Conservation (phyloP, 2,113 vertebrate species). For the Pipa parva region DNA sequence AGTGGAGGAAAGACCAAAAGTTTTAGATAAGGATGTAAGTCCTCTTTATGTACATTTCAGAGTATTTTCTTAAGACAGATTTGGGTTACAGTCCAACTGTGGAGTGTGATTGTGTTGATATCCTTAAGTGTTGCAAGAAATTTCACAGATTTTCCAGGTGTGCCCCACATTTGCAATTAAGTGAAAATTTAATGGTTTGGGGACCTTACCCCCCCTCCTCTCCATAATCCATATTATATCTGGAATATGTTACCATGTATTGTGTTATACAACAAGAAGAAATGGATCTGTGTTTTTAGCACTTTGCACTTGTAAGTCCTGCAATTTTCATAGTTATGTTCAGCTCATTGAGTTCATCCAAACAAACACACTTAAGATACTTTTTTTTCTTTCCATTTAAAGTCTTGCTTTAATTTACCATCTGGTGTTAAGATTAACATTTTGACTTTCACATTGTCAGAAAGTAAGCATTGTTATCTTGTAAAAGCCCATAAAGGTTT, state of each 20-base stretch:
- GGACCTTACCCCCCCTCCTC: constrained; percentile 50
- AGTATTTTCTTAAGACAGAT: constrained; percentile 8
- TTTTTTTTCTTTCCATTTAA: constrained; percentile 29
- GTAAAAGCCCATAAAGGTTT: constrained; percentile 9
- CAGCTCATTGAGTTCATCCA: constrained; percentile 8
- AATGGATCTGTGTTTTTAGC: constrained; percentile 50
- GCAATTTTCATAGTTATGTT: constrained; percentile 10
- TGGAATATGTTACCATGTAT: constrained; percentile 45
- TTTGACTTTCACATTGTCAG: constrained; percentile 29
- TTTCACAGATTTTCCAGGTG: constrained; percentile 61
- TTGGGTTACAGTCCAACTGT: constrained; percentile 34
- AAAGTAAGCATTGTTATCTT: constrained; percentile 14
- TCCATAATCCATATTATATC: constrained; percentile 48
- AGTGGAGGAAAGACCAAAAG: background rate
- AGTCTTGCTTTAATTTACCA: constrained; percentile 28
- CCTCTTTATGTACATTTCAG: background rate
- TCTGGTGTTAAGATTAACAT: constrained; percentile 38
- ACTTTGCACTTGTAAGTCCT: constrained; percentile 23
- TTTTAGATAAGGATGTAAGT: constrained; percentile 14
- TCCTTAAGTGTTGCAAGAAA: constrained; percentile 46
- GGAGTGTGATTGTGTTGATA: constrained; percentile 40
- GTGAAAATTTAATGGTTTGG: constrained; percentile 53
- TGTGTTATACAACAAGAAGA: constrained; percentile 35
- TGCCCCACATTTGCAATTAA: constrained; percentile 56
- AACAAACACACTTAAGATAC: constrained; percentile 31